phyloP scores from a whole-genome alignment of 2,113 vertebrate species.

The Oreotrochilus melanogaster region DNA sequence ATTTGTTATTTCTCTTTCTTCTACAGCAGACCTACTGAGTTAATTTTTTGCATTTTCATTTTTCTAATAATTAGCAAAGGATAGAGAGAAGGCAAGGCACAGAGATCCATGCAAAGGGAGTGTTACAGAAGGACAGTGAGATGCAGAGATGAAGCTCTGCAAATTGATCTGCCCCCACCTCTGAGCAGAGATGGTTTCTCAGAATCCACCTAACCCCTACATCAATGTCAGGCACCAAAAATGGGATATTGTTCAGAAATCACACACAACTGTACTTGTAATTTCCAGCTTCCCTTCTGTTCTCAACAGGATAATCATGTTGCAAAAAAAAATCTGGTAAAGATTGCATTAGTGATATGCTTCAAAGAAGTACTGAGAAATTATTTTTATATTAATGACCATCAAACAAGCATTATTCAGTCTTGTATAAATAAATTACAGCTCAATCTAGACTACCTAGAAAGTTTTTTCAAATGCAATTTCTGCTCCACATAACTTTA shows the following conservation, averaged over 20 bases:
- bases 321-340: background rate
- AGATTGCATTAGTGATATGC: background rate
- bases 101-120: background rate
- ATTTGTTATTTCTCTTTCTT: background rate
- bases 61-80: background rate
- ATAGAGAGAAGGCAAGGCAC: background rate
- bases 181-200: background rate
- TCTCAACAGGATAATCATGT: background rate
- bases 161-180: background rate
- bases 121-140: fast-evolving
- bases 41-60: background rate
- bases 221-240: background rate
- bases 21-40: background rate
- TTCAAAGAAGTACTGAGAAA: background rate
- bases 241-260: background rate
- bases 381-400: background rate
- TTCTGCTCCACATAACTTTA: background rate
- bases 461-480: background rate
- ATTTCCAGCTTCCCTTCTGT: background rate
- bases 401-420: background rate
- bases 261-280: background rate
- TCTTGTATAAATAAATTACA: background rate
- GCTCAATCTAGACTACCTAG: background rate
- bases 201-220: background rate
- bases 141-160: background rate